Evolutionary conservation across 2,113 vertebrate species (phyloP).

Genomic region (Trematomus loennbergii): DNA sequence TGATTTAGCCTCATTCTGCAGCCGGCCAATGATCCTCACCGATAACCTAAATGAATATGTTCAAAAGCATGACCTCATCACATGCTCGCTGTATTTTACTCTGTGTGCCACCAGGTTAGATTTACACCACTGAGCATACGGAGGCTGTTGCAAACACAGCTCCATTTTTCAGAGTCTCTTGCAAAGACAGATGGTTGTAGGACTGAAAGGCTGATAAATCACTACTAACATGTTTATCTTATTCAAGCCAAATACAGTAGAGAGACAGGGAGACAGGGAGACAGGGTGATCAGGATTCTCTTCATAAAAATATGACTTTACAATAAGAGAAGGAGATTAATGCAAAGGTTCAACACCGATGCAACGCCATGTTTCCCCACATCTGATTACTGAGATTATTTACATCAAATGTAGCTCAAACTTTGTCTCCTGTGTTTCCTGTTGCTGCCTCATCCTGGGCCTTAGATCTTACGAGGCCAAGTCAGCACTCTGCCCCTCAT

Average conservation of each 20-base stretch:
- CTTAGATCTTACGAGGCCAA: conserved; percentile 64
- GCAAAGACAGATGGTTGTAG: conserved; percentile 56
- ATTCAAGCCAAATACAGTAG: conserved; percentile 35
- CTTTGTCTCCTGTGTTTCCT: conserved; percentile 37
- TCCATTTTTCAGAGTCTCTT: conserved; percentile 28
- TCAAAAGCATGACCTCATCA: conserved; percentile 10
- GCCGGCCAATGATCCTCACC: background rate
- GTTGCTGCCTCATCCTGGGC: conserved; percentile 48
- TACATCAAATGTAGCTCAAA: conserved; percentile 36
- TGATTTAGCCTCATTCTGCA: background rate
- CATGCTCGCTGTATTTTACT: conserved; percentile 15
- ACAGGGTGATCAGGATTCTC: no score
- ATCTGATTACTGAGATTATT: conserved; percentile 44
- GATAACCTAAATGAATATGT: conserved; percentile 1
- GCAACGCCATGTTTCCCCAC: conserved; percentile 11
- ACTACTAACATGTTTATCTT: conserved; percentile 40
- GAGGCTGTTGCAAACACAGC: conserved; percentile 43
- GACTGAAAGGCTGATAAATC: conserved; percentile 46
- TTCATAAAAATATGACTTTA: background rate
- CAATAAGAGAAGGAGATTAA: conserved; percentile 23
- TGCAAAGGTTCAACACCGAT: conserved; percentile 10
- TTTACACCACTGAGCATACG: conserved; percentile 38
- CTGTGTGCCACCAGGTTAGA: conserved; percentile 36
- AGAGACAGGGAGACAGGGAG: no score
- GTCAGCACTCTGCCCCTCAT: conserved; percentile 78